Evolutionary conservation across 1,140 invertebrate species (phyloP).

Genomic region (Drosophila novamexicana): DNA sequence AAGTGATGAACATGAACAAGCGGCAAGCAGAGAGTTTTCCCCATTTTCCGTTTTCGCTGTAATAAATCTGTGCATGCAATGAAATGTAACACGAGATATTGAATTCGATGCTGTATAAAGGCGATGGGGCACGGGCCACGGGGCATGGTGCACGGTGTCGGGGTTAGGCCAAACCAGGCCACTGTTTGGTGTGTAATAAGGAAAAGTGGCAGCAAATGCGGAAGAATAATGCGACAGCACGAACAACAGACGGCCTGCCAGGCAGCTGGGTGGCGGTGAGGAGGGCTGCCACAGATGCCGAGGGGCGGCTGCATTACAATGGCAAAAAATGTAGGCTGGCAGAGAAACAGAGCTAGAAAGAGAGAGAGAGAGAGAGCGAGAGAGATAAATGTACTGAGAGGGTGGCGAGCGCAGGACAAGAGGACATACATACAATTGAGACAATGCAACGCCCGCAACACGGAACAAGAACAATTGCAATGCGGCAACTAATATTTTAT

Average conservation of each 20-base stretch:
- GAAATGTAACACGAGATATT: slow-evolving; percentile 84
- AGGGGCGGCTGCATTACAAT: slow-evolving; percentile 57
- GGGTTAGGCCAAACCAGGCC: slow-evolving; percentile 47
- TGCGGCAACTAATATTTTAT: slow-evolving; percentile 81
- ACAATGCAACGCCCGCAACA: slow-evolving; percentile 78
- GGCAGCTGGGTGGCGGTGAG: slow-evolving; percentile 12
- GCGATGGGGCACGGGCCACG: background rate
- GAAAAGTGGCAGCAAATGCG: slow-evolving; percentile 82
- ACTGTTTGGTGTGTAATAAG: slow-evolving; percentile 66
- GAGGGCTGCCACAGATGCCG: slow-evolving; percentile 5
- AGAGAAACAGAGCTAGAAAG: slow-evolving; percentile 3
- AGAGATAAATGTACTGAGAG: background rate
- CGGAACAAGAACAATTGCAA: slow-evolving; percentile 72
- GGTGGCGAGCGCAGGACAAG: background rate
- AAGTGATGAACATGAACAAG: slow-evolving; percentile 26
- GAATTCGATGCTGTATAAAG: slow-evolving; percentile 65
- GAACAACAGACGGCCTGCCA: slow-evolving; percentile 60
- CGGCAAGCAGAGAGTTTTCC: background rate
- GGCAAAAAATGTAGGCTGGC: slow-evolving; percentile 61
- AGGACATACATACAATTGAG: slow-evolving; percentile 33
- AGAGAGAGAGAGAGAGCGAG: background rate
- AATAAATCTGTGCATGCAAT: slow-evolving; percentile 82
- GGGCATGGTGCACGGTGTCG: slow-evolving; percentile 32
- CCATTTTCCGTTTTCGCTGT: slow-evolving; percentile 61
- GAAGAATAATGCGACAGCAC: slow-evolving; percentile 83